Evolutionary conservation across 2,113 vertebrate genomes (phyloP).

Genomic region (Andinoacara biseriatus): DNA sequence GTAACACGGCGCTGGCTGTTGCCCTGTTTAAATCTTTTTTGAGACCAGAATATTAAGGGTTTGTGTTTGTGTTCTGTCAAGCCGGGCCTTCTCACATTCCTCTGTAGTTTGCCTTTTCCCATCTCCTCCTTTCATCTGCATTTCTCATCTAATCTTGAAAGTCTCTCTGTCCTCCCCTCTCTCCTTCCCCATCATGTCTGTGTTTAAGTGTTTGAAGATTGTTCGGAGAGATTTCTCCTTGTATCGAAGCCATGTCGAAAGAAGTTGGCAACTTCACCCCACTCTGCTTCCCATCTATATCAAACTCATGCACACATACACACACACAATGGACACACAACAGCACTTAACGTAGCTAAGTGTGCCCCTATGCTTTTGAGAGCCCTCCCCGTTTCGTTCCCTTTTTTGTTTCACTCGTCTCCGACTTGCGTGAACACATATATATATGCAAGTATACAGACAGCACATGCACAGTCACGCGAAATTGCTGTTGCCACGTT

Average conservation of each 20-base stretch:
- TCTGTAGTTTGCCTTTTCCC: not conserved
- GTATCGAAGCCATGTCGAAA: constrained; percentile 53
- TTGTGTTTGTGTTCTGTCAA: not conserved
- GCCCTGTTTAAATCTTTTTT: not conserved
- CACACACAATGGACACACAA: constrained; percentile 6
- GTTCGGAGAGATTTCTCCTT: constrained; percentile 48
- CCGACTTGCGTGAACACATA: not conserved
- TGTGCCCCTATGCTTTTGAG: constrained; percentile 14
- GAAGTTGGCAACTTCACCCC: constrained; percentile 38
- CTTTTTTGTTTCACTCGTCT: not conserved
- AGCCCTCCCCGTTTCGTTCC: not conserved
- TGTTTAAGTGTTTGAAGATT: constrained; percentile 61
- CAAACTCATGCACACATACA: not conserved
- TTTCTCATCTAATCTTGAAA: constrained; percentile 58
- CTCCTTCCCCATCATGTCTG: constrained; percentile 9
- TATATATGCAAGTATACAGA: not conserved
- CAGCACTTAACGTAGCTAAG: constrained; percentile 24
- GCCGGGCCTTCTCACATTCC: not conserved
- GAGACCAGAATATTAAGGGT: not conserved
- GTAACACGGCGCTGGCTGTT: not conserved
- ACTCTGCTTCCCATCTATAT: not conserved
- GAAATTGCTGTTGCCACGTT: constrained; percentile 26
- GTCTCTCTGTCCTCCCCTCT: constrained; percentile 33
- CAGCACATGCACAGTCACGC: constrained; percentile 13
- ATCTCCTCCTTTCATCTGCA: constrained; percentile 48